Percentiles rank a stretch among this genome's conserved stretches.
phyloP scores from a whole-genome alignment of 2,797 vertebrate genomes.

The Coregonus ussuriensis region DNA sequence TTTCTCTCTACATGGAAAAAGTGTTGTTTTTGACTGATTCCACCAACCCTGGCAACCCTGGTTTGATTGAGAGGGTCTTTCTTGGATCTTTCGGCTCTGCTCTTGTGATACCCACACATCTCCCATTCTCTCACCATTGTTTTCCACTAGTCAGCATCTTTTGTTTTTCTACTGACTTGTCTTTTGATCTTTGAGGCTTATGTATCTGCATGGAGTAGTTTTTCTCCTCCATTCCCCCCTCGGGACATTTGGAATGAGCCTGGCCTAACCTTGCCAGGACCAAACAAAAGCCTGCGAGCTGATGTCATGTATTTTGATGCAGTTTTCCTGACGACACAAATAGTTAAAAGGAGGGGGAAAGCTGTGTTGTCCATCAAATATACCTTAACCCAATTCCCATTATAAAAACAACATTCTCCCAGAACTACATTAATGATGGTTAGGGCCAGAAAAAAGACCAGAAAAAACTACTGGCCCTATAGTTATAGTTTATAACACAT shows the following conservation, averaged over 20 bases:
- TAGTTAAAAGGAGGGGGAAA: no score
- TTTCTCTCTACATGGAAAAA: not conserved
- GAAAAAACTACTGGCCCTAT: slow-evolving; percentile 31
- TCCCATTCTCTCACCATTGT: slow-evolving; percentile 39
- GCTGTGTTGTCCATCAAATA: slow-evolving; percentile 19
- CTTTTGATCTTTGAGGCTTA: slow-evolving; percentile 81
- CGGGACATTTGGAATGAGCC: slow-evolving; percentile 81
- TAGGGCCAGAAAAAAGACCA: slow-evolving; percentile 48
- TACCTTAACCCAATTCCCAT: slow-evolving; percentile 63
- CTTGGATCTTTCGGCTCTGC: slow-evolving; percentile 30
- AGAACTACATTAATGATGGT: slow-evolving; percentile 49
- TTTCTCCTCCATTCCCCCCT: slow-evolving; percentile 73
- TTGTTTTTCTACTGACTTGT: slow-evolving; percentile 80
- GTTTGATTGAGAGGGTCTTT: not conserved
- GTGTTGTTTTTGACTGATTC: not conserved
- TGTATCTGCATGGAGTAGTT: slow-evolving; percentile 81
- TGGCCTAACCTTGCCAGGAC: slow-evolving; percentile 78
- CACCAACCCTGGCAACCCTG: not conserved
- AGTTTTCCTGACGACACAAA: slow-evolving; percentile 57
- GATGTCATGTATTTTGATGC: slow-evolving; percentile 77
- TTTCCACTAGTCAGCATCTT: slow-evolving; percentile 77
- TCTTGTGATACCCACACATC: slow-evolving; percentile 43
- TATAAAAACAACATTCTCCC: slow-evolving; percentile 62
- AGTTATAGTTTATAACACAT: no score
- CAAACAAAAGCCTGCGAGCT: slow-evolving; percentile 73